Percentiles rank a stretch among this genome's conserved stretches.
These are phyloP conservation scores for Nothobranchius kuhntae DNA, from an alignment of 2,113 vertebrate genomes.

Conservation along the genomic window DNA sequence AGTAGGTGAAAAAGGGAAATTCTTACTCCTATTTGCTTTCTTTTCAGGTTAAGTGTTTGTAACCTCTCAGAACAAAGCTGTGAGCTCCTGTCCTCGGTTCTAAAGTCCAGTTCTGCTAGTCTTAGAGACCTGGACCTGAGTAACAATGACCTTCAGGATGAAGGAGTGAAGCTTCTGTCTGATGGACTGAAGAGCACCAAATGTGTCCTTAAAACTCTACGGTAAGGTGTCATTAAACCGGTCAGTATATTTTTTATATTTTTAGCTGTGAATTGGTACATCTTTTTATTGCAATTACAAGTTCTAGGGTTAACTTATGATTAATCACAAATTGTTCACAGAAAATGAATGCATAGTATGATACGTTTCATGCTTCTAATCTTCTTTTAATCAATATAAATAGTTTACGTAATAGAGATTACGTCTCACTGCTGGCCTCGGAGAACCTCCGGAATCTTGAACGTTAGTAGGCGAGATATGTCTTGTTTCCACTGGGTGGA, in stretches of 20 bases:
- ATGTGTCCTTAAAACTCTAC: not conserved
- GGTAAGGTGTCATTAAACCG: not conserved
- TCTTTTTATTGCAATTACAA: no score
- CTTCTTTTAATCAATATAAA: no score
- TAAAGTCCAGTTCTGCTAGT: not conserved
- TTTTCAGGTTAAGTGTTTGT: not conserved
- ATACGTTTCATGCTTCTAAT: no score
- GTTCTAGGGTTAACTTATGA: no score
- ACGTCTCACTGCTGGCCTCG: no score
- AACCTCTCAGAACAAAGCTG: not conserved
- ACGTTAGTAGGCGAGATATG: no score
- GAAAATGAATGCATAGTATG: no score
- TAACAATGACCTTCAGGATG: not conserved
- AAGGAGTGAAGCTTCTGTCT: conserved; percentile 1
- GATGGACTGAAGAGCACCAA: not conserved
- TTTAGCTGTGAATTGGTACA: not conserved
- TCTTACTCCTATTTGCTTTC: not conserved
- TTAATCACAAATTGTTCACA: no score
- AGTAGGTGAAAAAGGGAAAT: not conserved
- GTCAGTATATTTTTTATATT: not conserved
- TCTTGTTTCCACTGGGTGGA: no score
- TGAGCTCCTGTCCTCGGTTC: not conserved
- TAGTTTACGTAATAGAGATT: no score
- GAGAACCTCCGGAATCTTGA: no score
- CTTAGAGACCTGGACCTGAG: not conserved